Conservation (phyloP, 2,888 invertebrate genomes). For the Drosophila diplacantha region DNA sequence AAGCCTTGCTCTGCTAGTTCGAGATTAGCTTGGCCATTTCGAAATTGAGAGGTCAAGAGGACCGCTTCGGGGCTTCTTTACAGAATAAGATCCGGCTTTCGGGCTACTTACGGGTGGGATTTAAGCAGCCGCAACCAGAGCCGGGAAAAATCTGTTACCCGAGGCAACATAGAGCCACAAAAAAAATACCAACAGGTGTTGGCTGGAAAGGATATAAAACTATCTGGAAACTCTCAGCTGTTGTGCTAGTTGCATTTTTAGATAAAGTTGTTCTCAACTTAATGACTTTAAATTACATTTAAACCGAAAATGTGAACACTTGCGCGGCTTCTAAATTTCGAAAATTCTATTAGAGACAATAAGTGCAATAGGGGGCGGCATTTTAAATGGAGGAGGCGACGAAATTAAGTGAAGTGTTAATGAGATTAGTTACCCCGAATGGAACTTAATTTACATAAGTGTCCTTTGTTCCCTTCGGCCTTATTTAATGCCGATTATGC, state of each 20-base stretch:
- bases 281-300: conserved; percentile 22
- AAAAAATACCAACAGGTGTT: conserved; percentile 51
- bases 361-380: not conserved
- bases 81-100: conserved; percentile 11
- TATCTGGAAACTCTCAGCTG: not conserved
- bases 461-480: conserved; percentile 6
- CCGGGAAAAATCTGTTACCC: conserved; percentile 13
- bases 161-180: conserved; percentile 7
- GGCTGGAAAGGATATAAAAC: not conserved
- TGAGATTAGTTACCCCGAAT: conserved; percentile 23
- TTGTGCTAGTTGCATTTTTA: conserved; percentile 10
- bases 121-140: conserved; percentile 42
- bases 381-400: conserved; percentile 13
- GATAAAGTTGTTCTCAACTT: conserved; percentile 19
- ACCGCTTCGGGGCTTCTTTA: conserved; percentile 22
- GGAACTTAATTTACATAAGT: conserved; percentile 7
- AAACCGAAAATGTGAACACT: conserved; percentile 17
- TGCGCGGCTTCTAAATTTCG: not conserved
- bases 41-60: conserved; percentile 58
- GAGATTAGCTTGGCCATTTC: conserved; percentile 61
- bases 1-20: conserved; percentile 34
- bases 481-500: conserved; percentile 1
- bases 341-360: not conserved
- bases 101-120: conserved; percentile 47
- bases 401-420: conserved; percentile 35